Evolutionary conservation across 2,113 vertebrate genomes (phyloP), one percentile per base, ranked within the genome.

Genomic region (Chaetorhynchus papuensis): DNA sequence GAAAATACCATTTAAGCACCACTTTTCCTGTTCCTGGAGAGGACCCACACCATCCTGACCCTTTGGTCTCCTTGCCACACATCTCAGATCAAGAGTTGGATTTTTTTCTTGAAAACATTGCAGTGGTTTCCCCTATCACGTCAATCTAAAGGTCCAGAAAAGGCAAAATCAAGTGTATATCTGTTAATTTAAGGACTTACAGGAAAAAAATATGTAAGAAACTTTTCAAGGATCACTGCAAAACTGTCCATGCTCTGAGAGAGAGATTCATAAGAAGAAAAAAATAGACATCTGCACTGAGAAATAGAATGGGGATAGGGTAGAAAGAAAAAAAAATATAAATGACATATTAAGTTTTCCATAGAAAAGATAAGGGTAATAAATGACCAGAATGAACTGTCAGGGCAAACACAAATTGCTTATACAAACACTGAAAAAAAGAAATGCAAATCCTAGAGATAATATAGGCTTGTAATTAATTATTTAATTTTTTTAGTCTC

Each of bases 401-500:
- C 27, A 82, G 21, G 28, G 11, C n/a, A 82, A 79, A 57, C 5
- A 37, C 1, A 3, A 87, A 61, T 31, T 64, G 5, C 41, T 85
- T 85, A 45, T 26, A 72, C 33, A 87, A 89, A 83, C 28, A 26
- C 20, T 76, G 63, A 82, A 76, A 78, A 47, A 56, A 83, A 79
- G 33, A 92, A 81, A 60, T 37, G 57, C 45, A 89, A 94, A 89
- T 91, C 26, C 72, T 87, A 30, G 31, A 59, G 30, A 92, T 27
- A 87, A 78, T 41, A 50, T 7, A 56, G 28, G 7, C 8, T 78
- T 85, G 30, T 54, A 85, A 77, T 69, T 72, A 76, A 44, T 53
- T 79, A 59, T 22, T 49, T 76, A 16, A 79, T 89, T 89, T 53
- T n/a, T 79, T 87, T n/a, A 13, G 19, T 61, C 54, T 72, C 52